Evolutionary conservation across 2,888 invertebrate species (phyloP), one percentile per base, ranked within the genome.

Genomic region (Drosophila atripex): DNA sequence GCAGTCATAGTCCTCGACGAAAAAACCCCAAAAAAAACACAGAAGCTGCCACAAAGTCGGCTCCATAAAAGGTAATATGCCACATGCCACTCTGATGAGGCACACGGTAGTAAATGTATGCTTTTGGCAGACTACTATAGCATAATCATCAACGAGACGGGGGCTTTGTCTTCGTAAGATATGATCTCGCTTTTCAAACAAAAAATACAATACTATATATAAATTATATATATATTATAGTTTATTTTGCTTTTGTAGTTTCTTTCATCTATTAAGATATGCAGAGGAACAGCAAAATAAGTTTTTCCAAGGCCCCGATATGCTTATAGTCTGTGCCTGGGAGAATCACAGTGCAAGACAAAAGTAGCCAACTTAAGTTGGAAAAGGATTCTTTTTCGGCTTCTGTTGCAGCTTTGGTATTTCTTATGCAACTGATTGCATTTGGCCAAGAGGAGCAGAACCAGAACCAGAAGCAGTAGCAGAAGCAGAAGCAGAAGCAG

Each of bases 11-110:
- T 14, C 16, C 18, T 47, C 21, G 5, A 23, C 7, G 11, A 21
- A 43, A 43, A 43, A 21, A 43, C 18, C 43, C 11, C 21, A 43
- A 43, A 16, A 39, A 41, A 38, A 38, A 38, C 11, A 54, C 39
- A 35, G 46, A 25, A 43, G 35, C 65, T 65, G 60, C 49, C 46
- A 38, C 23, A 58, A 56, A 60, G 56, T 77, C 46, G 51, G 46
- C 73, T 58, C 73, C 84, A 83, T 82, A 77, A 86, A 76, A 71
- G 73, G 64, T 71, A 83, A 76, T 69, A 63, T 75, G 68, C 59
- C 65, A 66, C 57, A 77, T 73, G 77, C 71, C 74, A 63, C 53
- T 45, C 51, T 73, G 59, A 52, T 66, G 77, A 68, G 57, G 65
- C 39, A 43, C 57, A 73, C 56, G 11, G 49, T 49, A 16, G 16